Base-by-base conservation (phyloP, 2,888 invertebrate species). In the Drosophila rubida region DNA sequence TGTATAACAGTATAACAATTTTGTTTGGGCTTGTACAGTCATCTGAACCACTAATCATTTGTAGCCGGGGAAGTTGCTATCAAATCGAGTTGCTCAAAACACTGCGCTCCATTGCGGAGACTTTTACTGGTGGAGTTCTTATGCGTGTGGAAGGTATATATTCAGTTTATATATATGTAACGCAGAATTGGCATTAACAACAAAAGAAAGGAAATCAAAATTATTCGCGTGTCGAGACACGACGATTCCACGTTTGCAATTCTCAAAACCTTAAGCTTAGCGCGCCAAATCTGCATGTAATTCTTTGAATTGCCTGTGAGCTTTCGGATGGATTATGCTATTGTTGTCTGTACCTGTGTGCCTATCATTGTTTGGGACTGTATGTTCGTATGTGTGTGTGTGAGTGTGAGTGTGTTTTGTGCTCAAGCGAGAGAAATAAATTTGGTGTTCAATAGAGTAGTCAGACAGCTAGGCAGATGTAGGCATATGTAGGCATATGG, bases 1-100 rank as follows among this genome's bases (percentile, higher is more conserved):
- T 72, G 62, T 86, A 64, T 77, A 71, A 72, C 61, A 84, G 68
- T 75, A 75, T 70, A 75, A 73, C 71, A 75, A 37, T 62, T 42
- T 42, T 61, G 19, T 19, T 37, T 45, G 32, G 45, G 39, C 13
- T 16, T 55, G 14, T 64, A 72, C 81, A 89, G 79, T 80, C 75
- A 76, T 75, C 70, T 75, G 82, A 80, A 85, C 85, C 90, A 89
- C 53, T 87, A 86, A 75, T 81, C 88, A 87, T 83, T 83, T 87
- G 82, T 91, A 91, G 91, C 92, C 89, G 91, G 92, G 91, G 92
- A 92, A 92, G 91, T 89, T 90, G 91, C 92, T 91, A 91, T 85
- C 86, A 66, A 80, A 79, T 81, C 87, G 91, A 91, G 89, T 83
- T 78, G 80, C 78, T 88, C 84, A 78, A 82, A 67, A 65, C 76